A percentile compares a stretch with the other conserved stretches of the same genome.
These are phyloP conservation scores for Etheostoma nigrum DNA, from an alignment of 2,797 vertebrate species.

Conservation along the genomic window DNA sequence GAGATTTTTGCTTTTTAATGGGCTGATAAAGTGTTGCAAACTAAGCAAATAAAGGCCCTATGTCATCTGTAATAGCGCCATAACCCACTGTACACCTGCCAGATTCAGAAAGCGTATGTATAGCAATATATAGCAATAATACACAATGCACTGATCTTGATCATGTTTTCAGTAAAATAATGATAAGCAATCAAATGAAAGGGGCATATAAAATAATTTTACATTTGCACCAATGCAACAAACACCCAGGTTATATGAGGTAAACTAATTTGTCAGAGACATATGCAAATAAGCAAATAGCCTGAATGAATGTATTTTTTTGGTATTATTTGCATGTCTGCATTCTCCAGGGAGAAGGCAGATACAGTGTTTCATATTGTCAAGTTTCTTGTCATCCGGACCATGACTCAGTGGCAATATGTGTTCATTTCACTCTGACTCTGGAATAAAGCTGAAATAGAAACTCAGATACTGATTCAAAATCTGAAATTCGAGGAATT, in stretches of 20 bases:
- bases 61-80: neutral
- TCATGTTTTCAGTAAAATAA: neutral
- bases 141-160: neutral
- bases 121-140: neutral
- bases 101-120: neutral
- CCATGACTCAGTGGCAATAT: conserved; percentile 13
- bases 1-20: conserved; percentile 10
- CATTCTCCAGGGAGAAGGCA: neutral
- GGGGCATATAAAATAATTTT: neutral
- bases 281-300: neutral
- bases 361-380: conserved; percentile 10
- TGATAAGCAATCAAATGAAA: neutral
- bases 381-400: neutral
- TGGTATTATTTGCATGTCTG: conserved; percentile 1
- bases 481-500: neutral
- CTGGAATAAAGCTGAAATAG: conserved; percentile 6
- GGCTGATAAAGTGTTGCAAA: conserved; percentile 1
- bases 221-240: neutral
- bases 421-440: conserved; percentile 13
- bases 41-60: neutral
- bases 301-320: neutral
- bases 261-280: neutral
- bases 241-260: neutral
- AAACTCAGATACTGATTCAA: neutral
- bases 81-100: neutral